These are phyloP conservation scores for Diaprepes abbreviatus DNA, from an alignment of 2,888 invertebrate genomes.

Conservation along the genomic window DNA sequence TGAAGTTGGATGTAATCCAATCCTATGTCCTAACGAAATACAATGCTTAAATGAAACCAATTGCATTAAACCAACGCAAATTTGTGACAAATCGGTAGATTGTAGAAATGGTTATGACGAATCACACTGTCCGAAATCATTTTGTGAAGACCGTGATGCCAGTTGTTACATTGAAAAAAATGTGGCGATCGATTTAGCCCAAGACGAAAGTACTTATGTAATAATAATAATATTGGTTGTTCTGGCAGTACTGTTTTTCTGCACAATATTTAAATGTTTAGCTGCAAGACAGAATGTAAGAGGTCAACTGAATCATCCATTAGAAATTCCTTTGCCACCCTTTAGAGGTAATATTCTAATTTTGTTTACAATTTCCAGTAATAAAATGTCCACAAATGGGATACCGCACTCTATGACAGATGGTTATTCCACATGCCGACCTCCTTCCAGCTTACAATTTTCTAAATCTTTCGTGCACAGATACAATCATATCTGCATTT, in stretches of 20 bases:
- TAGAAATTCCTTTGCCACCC: conserved; percentile 39
- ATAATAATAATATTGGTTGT: conserved; percentile 11
- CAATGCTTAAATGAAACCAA: conserved; percentile 23
- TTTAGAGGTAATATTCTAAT: conserved; percentile 33
- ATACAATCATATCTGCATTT: too few relatives aligned
- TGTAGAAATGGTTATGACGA: conserved; percentile 40
- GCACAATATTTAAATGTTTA: conserved; percentile 29
- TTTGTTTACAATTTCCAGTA: too few relatives aligned
- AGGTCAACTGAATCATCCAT: conserved; percentile 20
- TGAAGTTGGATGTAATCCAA: conserved; percentile 38
- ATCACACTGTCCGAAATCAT: conserved; percentile 22
- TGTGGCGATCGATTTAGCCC: background rate
- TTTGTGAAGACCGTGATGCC: conserved; percentile 12
- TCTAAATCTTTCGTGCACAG: too few relatives aligned
- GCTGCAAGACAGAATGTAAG: conserved; percentile 18
- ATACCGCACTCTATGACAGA: too few relatives aligned
- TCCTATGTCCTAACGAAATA: conserved; percentile 35
- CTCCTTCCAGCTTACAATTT: too few relatives aligned
- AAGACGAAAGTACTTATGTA: conserved; percentile 13
- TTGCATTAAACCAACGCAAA: conserved; percentile 27
- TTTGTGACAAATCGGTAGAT: conserved; percentile 39
- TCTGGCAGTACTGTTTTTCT: conserved; percentile 33
- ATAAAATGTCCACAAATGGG: too few relatives aligned
- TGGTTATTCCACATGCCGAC: too few relatives aligned
- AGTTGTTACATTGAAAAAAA: background rate